These are phyloP conservation scores for Rhagoletis zephyria DNA, from an alignment of 1,140 invertebrate genomes.

Conservation along the genomic window DNA sequence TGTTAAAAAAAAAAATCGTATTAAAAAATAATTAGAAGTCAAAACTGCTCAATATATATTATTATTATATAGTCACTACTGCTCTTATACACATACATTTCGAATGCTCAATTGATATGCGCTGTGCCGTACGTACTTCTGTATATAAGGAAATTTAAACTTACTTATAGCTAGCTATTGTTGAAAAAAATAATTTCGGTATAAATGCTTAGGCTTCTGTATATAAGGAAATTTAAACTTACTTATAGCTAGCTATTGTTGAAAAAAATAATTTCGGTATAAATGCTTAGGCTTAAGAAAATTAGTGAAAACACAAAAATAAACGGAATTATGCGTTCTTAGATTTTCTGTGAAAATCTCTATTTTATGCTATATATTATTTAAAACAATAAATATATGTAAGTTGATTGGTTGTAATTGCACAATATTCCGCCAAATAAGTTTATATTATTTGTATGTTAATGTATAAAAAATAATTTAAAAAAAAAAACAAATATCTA, in stretches of 20 bases:
- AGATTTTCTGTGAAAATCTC: constrained; percentile 49
- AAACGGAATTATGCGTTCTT: not conserved
- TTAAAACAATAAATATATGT: constrained; percentile 19
- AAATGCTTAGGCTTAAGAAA: not conserved
- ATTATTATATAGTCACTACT: not conserved
- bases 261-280: not conserved
- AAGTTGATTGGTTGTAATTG: constrained; percentile 3
- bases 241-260: not conserved
- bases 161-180: not conserved
- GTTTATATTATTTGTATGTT: constrained; percentile 14
- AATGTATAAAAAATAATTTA: not conserved
- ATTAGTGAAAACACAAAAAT: not conserved
- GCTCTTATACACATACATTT: constrained; percentile 8
- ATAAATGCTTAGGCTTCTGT: not conserved
- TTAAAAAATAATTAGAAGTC: not conserved
- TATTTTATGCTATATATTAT: not conserved
- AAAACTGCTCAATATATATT: not conserved
- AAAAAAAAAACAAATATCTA: not conserved
- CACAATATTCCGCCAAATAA: not conserved
- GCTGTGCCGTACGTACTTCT: constrained; percentile 35
- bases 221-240: constrained; percentile 22
- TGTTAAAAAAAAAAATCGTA: not conserved
- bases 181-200: not conserved
- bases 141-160: constrained; percentile 9
- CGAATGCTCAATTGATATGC: constrained; percentile 38